Base-by-base conservation (phyloP, 2,797 vertebrate genomes). In the Clarias fuscus region DNA sequence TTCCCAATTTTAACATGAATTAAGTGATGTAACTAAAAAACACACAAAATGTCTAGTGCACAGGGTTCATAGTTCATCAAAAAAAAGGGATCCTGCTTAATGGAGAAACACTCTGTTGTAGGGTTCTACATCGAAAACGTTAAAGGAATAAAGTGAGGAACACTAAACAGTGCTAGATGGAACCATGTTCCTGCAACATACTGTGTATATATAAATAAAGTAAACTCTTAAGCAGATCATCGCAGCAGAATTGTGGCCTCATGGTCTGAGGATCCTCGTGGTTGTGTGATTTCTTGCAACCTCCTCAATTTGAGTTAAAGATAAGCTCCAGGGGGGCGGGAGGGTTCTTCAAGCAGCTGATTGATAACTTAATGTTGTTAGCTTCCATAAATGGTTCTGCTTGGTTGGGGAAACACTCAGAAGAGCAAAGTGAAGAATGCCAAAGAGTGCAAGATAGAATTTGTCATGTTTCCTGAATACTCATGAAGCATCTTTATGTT, bases 201-300 rank as follows among this genome's bases (percentile, higher is more conserved):
- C 37, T 4, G 37, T 37, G 37, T 37, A 33, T 33, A 4, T 37
- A 37, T 37, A 4, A 37, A 37, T 37, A 37, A 4, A 37, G 37
- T 37, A 37, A 37, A 37, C 37, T 37, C 37, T 37, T 24, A 13
- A 72, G 70, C 22, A 43, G 24, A 43, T 43, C 18, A 11, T 71
- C 61, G 10, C 62, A 56, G 18, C 68, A 64, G 22, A n/a, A n/a
- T 24, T 8, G 10, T 8, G 20, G 20, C 22, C 62, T 64, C 24
- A 64, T 64, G 62, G 7, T 64, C 24, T 7, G 62, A 65, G 64
- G 67, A 75, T 56, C 90, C 88, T 88, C 78, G 83, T 91, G 88
- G 91, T 91, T 86, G 89, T 89, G 89, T 24, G 62, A 24, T 10
- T 64, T 8, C 62, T 10, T n/a, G 62, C 7, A 24, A 2, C 8